A percentile compares a stretch with the other conserved stretches of the same genome.
phyloP scores from a whole-genome alignment of 1,140 invertebrate species.

The Nixonia krombeini region DNA sequence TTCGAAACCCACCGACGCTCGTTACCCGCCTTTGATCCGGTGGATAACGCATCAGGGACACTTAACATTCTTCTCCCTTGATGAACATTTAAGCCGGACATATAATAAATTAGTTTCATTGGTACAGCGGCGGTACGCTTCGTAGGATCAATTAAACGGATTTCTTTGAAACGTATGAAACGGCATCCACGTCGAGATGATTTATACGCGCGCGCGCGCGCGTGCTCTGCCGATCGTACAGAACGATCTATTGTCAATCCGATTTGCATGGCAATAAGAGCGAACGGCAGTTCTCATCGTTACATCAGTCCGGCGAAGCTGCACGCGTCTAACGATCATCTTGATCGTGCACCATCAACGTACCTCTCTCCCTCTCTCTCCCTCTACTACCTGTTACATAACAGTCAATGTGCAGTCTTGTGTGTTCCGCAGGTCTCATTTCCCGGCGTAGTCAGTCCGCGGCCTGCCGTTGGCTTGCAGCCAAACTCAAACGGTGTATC shows the following conservation, averaged over 20 bases:
- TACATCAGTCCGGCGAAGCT: slow-evolving; percentile 2
- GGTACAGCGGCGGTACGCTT: not conserved
- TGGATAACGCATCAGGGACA: no score
- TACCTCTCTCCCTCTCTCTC: slow-evolving; percentile 47
- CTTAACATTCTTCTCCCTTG: no score
- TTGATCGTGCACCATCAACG: slow-evolving; percentile 44
- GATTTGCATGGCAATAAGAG: slow-evolving; percentile 55
- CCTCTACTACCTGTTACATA: slow-evolving; percentile 62
- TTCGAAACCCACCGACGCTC: no score
- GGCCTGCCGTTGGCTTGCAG: slow-evolving; percentile 56
- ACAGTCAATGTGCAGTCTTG: slow-evolving; percentile 53
- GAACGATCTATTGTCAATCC: slow-evolving; percentile 46
- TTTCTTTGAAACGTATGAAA: not conserved
- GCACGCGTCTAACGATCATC: slow-evolving; percentile 6
- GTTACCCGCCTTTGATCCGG: no score
- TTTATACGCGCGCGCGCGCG: not conserved
- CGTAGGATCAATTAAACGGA: not conserved
- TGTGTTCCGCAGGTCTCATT: slow-evolving; percentile 62
- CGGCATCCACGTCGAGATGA: not conserved
- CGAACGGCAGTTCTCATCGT: slow-evolving; percentile 42
- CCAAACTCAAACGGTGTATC: slow-evolving; percentile 62
- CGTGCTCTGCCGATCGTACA: slow-evolving; percentile 23
- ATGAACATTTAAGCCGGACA: no score
- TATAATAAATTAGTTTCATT: no score
- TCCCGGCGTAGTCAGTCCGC: slow-evolving; percentile 62